A percentile compares a stretch with the other conserved stretches of the same genome.
phyloP scores from a whole-genome alignment of 2,797 vertebrate genomes.

The Octomys mimax region DNA sequence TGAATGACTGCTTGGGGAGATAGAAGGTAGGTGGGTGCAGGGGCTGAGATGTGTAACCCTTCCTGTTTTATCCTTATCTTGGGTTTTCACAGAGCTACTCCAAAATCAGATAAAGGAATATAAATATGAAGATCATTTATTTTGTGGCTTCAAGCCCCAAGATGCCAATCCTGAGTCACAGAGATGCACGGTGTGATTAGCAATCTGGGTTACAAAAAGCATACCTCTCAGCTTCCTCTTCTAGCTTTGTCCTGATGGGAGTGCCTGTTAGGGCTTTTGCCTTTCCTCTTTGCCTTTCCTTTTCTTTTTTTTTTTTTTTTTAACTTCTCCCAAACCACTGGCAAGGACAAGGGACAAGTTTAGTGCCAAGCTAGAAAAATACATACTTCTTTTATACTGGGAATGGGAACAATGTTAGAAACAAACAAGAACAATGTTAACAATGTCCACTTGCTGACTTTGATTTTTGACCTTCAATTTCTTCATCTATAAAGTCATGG shows the following conservation, averaged over 20 bases:
- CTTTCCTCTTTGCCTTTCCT: not conserved
- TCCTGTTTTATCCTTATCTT: not conserved
- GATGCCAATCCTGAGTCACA: not conserved
- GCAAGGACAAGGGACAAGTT: not conserved
- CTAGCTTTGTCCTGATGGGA: too few relatives aligned
- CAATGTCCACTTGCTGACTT: not conserved
- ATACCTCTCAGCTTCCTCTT: not conserved
- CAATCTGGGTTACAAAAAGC: too few relatives aligned
- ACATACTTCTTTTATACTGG: not conserved
- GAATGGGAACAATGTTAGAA: not conserved
- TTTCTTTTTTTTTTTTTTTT: not conserved
- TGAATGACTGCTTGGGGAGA: not conserved
- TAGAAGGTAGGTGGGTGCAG: not conserved
- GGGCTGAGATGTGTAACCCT: not conserved
- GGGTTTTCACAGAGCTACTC: not conserved
- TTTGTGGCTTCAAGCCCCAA: not conserved
- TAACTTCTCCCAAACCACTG: not conserved
- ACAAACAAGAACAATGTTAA: not conserved
- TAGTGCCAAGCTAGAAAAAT: not conserved
- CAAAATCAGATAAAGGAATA: not conserved
- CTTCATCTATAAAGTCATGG: not conserved
- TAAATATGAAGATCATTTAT: not conserved
- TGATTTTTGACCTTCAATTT: not conserved
- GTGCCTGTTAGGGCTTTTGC: not conserved
- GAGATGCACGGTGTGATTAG: not conserved